Conservation (phyloP, 2,797 vertebrate genomes). For the Lates japonicus region DNA sequence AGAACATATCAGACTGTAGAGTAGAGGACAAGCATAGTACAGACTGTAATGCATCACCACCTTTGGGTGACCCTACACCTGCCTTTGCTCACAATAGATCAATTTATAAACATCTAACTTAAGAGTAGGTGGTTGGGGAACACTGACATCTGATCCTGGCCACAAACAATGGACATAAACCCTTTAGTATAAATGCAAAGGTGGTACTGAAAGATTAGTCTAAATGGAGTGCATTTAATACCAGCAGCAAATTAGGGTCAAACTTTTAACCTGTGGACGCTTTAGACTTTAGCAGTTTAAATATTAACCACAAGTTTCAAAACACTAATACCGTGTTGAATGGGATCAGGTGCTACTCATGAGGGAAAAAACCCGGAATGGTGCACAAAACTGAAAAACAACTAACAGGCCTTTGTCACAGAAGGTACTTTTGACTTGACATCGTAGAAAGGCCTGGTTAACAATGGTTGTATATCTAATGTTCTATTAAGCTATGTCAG, state of each 20-base stretch:
- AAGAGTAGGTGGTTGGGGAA: no score
- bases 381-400: background rate
- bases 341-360: constrained; percentile 17
- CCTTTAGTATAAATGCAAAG: background rate
- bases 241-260: background rate
- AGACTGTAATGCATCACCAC: background rate
- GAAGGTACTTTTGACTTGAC: background rate
- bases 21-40: no score
- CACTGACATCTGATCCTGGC: constrained; percentile 25
- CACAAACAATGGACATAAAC: constrained; percentile 13
- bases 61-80: background rate
- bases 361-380: background rate
- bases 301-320: background rate
- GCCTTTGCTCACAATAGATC: constrained; percentile 1
- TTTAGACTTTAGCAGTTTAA: constrained; percentile 9
- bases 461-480: background rate
- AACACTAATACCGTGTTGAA: background rate
- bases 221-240: background rate
- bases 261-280: background rate
- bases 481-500: background rate
- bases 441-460: background rate
- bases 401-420: background rate
- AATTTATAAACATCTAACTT: no score
- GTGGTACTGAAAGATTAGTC: no score
- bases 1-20: background rate